These are phyloP conservation scores for Panthera uncia DNA, from an alignment of 2,113 vertebrate species.

Conservation along the genomic window DNA sequence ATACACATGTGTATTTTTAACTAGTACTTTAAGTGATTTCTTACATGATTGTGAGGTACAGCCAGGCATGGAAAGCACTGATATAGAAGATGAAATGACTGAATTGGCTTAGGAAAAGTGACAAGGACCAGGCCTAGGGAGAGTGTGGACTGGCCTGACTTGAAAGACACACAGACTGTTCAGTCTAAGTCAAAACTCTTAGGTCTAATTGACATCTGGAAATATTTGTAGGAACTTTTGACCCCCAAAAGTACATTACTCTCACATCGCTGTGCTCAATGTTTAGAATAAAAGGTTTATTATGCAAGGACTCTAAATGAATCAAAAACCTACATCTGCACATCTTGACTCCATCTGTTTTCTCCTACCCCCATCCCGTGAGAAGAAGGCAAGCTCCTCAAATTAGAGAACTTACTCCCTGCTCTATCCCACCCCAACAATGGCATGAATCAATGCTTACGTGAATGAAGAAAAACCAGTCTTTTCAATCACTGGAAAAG, in stretches of 20 bases:
- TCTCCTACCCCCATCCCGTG: neutral
- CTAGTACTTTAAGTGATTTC: neutral
- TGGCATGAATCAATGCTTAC: neutral
- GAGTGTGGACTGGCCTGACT: neutral
- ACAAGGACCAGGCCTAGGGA: neutral
- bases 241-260: slow-evolving; percentile 45
- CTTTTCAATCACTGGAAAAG: neutral
- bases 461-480: neutral
- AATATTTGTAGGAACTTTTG: slow-evolving; percentile 60
- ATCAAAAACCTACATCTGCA: neutral
- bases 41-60: neutral
- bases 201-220: slow-evolving; percentile 43
- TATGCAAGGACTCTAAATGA: slow-evolving; percentile 15
- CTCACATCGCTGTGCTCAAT: neutral
- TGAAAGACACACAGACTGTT: neutral
- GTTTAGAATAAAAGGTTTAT: slow-evolving; percentile 42
- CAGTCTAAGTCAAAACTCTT: slow-evolving; percentile 5
- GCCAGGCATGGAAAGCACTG: neutral
- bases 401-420: neutral
- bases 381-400: neutral
- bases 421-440: neutral
- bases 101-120: neutral
- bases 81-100: neutral
- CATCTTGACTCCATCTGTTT: slow-evolving; percentile 56
- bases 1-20: neutral